A percentile compares a stretch with the other conserved stretches of the same genome.
phyloP scores from a whole-genome alignment of 2,113 vertebrate genomes.

The Diadophis punctatus region DNA sequence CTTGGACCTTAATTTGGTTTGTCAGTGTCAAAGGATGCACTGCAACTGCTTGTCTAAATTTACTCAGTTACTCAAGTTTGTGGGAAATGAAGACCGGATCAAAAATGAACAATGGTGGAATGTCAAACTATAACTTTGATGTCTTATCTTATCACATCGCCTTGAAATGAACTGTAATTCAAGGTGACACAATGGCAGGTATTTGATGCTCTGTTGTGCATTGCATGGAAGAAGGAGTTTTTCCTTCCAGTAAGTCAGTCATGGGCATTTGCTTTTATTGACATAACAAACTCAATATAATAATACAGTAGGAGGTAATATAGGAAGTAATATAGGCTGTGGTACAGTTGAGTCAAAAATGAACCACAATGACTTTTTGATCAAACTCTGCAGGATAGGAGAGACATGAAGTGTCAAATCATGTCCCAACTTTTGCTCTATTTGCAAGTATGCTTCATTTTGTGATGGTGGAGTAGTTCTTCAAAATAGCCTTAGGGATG shows the following conservation, averaged over 20 bases:
- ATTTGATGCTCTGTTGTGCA: not conserved
- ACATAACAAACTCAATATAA: not conserved
- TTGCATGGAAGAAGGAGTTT: not conserved
- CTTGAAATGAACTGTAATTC: not conserved
- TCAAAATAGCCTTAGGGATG: not conserved
- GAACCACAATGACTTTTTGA: not conserved
- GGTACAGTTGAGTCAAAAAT: not conserved
- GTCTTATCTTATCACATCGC: accelerated
- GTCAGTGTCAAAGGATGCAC: conserved; percentile 63
- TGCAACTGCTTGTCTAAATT: conserved; percentile 56
- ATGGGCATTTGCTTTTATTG: not conserved
- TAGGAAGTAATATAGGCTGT: not conserved
- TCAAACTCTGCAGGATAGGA: not conserved
- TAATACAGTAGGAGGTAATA: not conserved
- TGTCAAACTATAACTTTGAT: not conserved
- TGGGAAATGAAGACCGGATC: conserved; percentile 43
- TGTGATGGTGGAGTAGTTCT: not conserved
- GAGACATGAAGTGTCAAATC: not conserved
- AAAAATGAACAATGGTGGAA: not conserved
- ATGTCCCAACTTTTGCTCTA: not conserved
- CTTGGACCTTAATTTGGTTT: conserved; percentile 56
- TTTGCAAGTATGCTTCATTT: not conserved
- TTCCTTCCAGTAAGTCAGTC: not conserved
- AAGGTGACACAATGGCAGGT: accelerated
- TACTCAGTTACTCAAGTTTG: conserved; percentile 44